Conservation (phyloP, 1,140 invertebrate genomes). For the Thalassaphorura encarpata region DNA sequence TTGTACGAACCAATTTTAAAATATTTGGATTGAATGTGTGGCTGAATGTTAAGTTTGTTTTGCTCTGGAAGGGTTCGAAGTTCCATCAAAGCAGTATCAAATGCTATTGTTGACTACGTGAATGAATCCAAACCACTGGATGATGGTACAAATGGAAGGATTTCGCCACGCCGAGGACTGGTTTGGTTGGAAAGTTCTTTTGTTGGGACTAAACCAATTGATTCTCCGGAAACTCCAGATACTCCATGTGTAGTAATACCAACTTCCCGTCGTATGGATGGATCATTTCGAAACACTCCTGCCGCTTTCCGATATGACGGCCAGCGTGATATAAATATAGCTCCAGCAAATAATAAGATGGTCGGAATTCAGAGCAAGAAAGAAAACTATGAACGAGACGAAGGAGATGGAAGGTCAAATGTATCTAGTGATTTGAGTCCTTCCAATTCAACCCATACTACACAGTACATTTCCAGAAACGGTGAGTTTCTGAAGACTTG, state of each 20-base stretch:
- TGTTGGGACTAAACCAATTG: slow-evolving; percentile 69
- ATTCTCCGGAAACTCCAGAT: slow-evolving; percentile 69
- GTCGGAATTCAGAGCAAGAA: no score
- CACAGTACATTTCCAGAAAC: slow-evolving; percentile 19
- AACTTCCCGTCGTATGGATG: slow-evolving; percentile 8
- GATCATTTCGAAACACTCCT: no score
- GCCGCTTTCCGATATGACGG: no score
- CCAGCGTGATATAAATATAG: no score
- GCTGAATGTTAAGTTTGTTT: not conserved
- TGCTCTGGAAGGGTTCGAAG: slow-evolving; percentile 58
- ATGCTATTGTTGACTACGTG: slow-evolving; percentile 84
- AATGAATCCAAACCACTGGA: slow-evolving; percentile 32
- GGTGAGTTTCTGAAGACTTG: slow-evolving; percentile 25
- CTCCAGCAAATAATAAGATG: no score
- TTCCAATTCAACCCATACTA: slow-evolving; percentile 8
- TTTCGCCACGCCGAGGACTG: slow-evolving; percentile 43
- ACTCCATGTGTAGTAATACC: slow-evolving; percentile 38
- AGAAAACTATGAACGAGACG: not conserved
- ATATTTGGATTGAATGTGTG: not conserved
- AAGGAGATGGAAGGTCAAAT: not conserved
- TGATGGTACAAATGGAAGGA: slow-evolving; percentile 52
- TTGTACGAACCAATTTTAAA: not conserved
- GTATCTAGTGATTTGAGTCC: not conserved
- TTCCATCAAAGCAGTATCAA: slow-evolving; percentile 83
- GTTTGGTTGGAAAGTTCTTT: slow-evolving; percentile 88